Base-by-base conservation (phyloP, 2,888 invertebrate species). In the Ryuthela nishihirai region DNA sequence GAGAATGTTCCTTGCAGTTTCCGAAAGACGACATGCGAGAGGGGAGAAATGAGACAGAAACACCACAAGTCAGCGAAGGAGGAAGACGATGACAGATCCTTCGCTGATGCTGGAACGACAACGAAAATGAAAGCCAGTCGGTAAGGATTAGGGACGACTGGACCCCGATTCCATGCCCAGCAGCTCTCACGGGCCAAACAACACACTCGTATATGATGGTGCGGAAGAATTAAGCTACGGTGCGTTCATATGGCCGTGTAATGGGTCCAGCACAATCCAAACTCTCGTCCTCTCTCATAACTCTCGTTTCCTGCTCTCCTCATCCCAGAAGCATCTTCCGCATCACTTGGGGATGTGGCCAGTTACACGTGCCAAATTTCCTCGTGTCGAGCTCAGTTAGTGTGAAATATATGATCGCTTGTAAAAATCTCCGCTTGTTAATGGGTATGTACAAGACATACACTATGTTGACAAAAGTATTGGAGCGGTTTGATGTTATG, bases 171-270 rank as follows among this genome's bases (percentile, higher is more conserved):
- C 45, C 53, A 40, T 53, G 45, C n/a, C n/a, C n/a, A n/a, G n/a
- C n/a, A n/a, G n/a, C n/a, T n/a, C n/a, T n/a, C n/a, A n/a, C n/a
- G n/a, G n/a, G n/a, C n/a, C n/a, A n/a, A n/a, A n/a, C n/a, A 49
- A 49, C 29, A 12, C 9, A 29, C 50, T 47, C 54, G 56, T 41
- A 25, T 26, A 41, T 49, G 36, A 39, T 50, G 56, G 45, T 32
- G 49, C 56, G 56, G 56, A 56, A 56, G 56, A 56, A 56, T 56
- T 49, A 49, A 50, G 56, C 49, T 50, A 54, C 46, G 47, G 36
- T 42, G 56, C 49, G 39, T 47, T 49, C 56, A 50, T 45, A 56
- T 49, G 56, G 56, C 40, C 56, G 56, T 56, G 56, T 50, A 56
- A 56, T 56, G 56, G 56, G 48, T 26, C 48, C 48, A 26, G 48